Conservation (phyloP, 2,888 invertebrate species). For the Acrobasis suavella region DNA sequence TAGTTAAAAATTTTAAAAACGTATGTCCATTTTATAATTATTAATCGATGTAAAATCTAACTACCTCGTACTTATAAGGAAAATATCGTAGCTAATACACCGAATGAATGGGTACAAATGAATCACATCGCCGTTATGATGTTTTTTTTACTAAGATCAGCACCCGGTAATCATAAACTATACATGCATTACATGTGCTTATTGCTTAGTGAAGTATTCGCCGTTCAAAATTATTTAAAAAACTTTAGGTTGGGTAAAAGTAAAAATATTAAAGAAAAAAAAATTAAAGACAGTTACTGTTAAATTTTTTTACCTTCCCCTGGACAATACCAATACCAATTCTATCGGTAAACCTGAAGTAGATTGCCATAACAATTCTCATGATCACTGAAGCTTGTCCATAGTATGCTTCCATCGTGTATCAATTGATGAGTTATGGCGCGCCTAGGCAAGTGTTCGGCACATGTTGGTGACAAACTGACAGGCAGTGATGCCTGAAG, state of each 20-base stretch:
- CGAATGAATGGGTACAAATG: not conserved
- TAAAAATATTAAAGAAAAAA: not conserved
- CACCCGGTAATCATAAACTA: too few relatives aligned
- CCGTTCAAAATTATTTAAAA: too few relatives aligned
- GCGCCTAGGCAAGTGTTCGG: constrained; percentile 29
- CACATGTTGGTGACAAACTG: constrained; percentile 31
- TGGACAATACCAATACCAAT: not conserved
- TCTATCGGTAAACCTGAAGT: not conserved
- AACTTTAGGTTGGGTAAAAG: not conserved
- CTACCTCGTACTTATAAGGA: too few relatives aligned
- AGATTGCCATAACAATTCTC: not conserved
- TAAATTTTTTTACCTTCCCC: too few relatives aligned
- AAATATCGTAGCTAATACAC: too few relatives aligned
- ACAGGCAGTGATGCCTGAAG: constrained; percentile 18
- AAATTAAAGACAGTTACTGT: not conserved
- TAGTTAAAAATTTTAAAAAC: too few relatives aligned
- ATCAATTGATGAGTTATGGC: constrained; percentile 30
- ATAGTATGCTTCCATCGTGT: constrained; percentile 14
- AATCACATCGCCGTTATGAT: not conserved
- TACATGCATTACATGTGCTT: too few relatives aligned
- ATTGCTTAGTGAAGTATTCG: too few relatives aligned
- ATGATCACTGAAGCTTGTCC: constrained; percentile 5
- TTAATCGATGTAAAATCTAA: too few relatives aligned
- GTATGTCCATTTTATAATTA: too few relatives aligned
- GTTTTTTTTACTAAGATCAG: not conserved